These are phyloP conservation scores for Papilio polyxenes DNA, from an alignment of 1,140 invertebrate genomes.

Conservation along the genomic window DNA sequence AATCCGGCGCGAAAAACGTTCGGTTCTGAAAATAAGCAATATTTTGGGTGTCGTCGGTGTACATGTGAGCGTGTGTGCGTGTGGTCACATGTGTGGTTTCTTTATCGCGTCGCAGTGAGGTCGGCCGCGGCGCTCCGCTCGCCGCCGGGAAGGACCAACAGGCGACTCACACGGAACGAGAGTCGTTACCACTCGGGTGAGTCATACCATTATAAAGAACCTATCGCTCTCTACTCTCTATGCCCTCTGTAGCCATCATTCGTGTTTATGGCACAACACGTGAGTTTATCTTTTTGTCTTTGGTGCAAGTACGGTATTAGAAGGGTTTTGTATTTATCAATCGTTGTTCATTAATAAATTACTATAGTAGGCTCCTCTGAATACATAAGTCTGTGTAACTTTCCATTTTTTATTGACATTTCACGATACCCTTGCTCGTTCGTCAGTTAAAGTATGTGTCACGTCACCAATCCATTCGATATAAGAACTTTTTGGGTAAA, in stretches of 20 bases:
- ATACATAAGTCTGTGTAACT: neutral
- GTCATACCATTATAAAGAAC: conserved; percentile 61
- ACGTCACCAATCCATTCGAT: neutral
- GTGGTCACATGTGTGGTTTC: conserved; percentile 56
- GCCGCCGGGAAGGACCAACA: conserved; percentile 89
- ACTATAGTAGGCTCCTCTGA: neutral
- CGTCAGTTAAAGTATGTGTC: neutral
- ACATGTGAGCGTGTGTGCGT: conserved; percentile 59
- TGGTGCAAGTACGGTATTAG: neutral
- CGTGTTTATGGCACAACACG: conserved; percentile 31
- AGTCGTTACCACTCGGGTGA: conserved; percentile 98
- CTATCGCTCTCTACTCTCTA: conserved; percentile 31
- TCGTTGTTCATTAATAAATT: neutral
- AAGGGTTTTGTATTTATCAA: conserved; percentile 17
- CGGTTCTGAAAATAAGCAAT: conserved; percentile 57
- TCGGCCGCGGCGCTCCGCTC: conserved; percentile 76
- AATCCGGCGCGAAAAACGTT: conserved; percentile 34
- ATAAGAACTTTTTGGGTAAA: neutral
- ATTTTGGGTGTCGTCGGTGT: conserved; percentile 53
- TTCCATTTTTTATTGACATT: neutral
- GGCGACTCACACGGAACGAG: conserved; percentile 95
- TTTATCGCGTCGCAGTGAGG: conserved; percentile 72
- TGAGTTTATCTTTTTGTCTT: conserved; percentile 14
- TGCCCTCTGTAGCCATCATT: conserved; percentile 8
- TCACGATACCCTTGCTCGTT: neutral